A percentile compares a stretch with the other conserved stretches of the same genome.
Conservation (phyloP, 2,797 vertebrate species). For the Poecilia velifera region DNA sequence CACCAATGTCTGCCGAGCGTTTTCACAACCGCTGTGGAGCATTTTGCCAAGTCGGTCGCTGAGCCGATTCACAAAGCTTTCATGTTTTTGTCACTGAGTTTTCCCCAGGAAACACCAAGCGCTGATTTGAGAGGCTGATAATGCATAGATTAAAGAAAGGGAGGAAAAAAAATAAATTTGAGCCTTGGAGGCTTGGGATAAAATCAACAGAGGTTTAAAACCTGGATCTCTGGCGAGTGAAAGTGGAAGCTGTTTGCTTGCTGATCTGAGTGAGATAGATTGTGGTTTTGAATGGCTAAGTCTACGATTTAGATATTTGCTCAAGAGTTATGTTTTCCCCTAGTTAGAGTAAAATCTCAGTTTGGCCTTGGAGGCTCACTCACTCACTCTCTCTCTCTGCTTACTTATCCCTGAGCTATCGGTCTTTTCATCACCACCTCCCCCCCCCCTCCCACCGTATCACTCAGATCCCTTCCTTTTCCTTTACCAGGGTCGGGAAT, state of each 20-base stretch:
- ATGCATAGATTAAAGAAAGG: slow-evolving; percentile 11
- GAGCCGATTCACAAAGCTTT: neutral
- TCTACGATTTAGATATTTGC: slow-evolving; percentile 1
- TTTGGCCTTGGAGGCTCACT: slow-evolving; percentile 20
- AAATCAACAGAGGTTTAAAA: slow-evolving; percentile 8
- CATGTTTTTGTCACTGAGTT: neutral
- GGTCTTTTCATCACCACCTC: slow-evolving; percentile 47
- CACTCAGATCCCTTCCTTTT: slow-evolving; percentile 56
- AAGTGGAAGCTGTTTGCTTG: neutral
- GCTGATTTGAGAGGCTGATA: neutral
- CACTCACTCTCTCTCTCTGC: slow-evolving; percentile 16
- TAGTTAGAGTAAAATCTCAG: neutral
- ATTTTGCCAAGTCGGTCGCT: neutral
- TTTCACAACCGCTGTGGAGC: neutral
- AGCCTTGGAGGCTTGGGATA: slow-evolving; percentile 4
- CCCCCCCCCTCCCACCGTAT: slow-evolving; percentile 18
- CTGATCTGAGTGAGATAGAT: slow-evolving; percentile 1
- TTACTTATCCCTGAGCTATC: slow-evolving; percentile 46
- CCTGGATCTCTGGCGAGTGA: neutral
- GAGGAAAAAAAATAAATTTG: neutral
- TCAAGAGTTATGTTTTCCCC: neutral
- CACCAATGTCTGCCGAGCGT: neutral
- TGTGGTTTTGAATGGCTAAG: neutral
- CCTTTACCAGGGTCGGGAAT: slow-evolving; percentile 50
- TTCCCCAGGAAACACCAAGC: neutral